A percentile compares a stretch with the other conserved stretches of the same genome.
phyloP scores from a whole-genome alignment of 2,888 invertebrate genomes.

The Parnassius apollo region DNA sequence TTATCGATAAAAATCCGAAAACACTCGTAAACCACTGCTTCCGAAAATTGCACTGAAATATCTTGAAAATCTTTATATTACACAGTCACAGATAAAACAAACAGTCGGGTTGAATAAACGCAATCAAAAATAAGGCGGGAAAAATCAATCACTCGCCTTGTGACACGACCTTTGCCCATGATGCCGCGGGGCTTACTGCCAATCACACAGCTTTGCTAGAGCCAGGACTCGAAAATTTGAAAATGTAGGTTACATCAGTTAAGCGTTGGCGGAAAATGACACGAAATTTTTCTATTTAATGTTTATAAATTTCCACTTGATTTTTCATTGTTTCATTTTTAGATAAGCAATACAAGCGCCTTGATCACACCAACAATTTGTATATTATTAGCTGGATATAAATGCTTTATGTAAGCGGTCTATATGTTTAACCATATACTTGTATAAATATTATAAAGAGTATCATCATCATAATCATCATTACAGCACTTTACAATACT shows the following conservation, averaged over 20 bases:
- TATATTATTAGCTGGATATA: no score
- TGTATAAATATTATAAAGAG: not conserved
- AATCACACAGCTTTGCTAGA: slow-evolving; percentile 26
- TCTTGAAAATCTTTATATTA: not conserved
- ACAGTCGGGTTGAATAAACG: slow-evolving; percentile 24
- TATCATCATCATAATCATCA: not conserved
- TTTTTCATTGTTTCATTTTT: no score
- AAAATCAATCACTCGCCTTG: slow-evolving; percentile 27
- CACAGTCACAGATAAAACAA: slow-evolving; percentile 20
- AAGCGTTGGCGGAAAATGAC: not conserved
- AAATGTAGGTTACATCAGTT: slow-evolving; percentile 9
- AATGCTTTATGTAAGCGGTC: no score
- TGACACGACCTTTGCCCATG: slow-evolving; percentile 37
- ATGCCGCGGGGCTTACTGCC: slow-evolving; percentile 37
- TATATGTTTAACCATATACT: no score
- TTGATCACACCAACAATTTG: no score
- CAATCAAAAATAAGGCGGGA: slow-evolving; percentile 37
- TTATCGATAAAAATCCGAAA: not conserved
- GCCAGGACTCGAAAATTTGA: slow-evolving; percentile 3
- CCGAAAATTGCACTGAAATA: not conserved
- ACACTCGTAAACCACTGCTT: not conserved
- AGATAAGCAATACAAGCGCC: no score
- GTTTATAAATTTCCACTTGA: not conserved
- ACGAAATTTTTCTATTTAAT: not conserved
- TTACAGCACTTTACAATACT: not conserved